These are phyloP conservation scores for Volucella zonaria DNA, from an alignment of 2,888 invertebrate genomes.

Conservation along the genomic window DNA sequence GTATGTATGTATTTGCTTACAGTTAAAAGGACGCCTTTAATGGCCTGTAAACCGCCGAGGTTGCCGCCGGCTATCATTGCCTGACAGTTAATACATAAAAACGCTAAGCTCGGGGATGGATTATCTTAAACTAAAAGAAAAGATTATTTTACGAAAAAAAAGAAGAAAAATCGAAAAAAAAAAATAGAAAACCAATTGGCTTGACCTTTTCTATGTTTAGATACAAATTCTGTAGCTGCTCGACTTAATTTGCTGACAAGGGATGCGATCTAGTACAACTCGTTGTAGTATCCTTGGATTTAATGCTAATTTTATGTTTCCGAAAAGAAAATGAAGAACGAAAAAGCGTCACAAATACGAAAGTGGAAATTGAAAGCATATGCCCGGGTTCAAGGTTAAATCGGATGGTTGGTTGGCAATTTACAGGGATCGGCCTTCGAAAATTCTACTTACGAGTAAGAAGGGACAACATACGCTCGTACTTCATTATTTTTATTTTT, in stretches of 20 bases:
- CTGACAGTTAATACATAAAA: conserved; percentile 3
- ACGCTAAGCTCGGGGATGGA: conserved; percentile 10
- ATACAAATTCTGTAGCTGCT: conserved; percentile 12
- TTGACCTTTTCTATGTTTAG: conserved; percentile 30
- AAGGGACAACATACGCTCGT: not conserved
- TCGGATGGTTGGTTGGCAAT: conserved; percentile 11
- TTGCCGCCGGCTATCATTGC: not conserved
- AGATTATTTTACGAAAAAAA: not conserved
- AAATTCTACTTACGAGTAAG: conserved; percentile 12
- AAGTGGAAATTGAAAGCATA: not conserved
- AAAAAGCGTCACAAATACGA: conserved; percentile 11
- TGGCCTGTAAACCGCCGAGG: not conserved
- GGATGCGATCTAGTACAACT: not conserved
- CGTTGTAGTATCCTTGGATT: not conserved
- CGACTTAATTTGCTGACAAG: conserved; percentile 1
- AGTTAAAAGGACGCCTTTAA: not conserved
- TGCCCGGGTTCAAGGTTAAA: conserved; percentile 17
- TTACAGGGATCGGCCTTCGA: conserved; percentile 21
- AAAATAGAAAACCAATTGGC: not conserved
- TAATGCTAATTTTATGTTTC: conserved; percentile 1
- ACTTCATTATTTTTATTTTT: not conserved
- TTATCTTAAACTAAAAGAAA: not conserved
- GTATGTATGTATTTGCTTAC: not conserved
- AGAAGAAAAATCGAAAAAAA: not conserved
- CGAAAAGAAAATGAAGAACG: not conserved